Conservation (phyloP, 2,888 invertebrate species). For the Acanthosepion lycidas region DNA sequence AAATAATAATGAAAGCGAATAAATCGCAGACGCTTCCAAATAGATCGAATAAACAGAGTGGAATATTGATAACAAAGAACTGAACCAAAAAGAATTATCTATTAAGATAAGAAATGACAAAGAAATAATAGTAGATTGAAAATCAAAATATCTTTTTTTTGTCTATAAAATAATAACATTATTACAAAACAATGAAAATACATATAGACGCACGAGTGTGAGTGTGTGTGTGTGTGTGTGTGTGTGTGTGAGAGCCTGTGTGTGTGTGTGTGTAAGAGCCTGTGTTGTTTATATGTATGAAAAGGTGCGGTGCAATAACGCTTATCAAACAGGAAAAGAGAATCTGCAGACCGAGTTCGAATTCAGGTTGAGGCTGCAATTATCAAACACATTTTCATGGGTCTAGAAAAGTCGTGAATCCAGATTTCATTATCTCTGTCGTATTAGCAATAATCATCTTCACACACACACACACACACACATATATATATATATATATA, state of each 20-base stretch:
- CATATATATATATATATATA: no score
- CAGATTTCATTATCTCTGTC: no score
- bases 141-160: neutral
- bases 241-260: no score
- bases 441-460: no score
- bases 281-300: no score
- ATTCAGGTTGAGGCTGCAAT: neutral
- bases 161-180: neutral
- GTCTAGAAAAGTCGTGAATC: no score
- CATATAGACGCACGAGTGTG: neutral
- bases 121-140: neutral
- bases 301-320: no score
- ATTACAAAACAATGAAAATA: no score
- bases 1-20: neutral
- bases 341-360: neutral
- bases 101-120: neutral
- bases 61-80: neutral
- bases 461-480: no score
- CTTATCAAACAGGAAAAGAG: neutral
- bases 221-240: no score
- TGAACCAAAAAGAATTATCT: neutral
- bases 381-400: no score
- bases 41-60: neutral
- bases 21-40: neutral
- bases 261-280: no score